Evolutionary conservation across 2,888 invertebrate genomes (phyloP), one percentile per base, ranked within the genome.

Genomic region (Eretmocerus hayati): DNA sequence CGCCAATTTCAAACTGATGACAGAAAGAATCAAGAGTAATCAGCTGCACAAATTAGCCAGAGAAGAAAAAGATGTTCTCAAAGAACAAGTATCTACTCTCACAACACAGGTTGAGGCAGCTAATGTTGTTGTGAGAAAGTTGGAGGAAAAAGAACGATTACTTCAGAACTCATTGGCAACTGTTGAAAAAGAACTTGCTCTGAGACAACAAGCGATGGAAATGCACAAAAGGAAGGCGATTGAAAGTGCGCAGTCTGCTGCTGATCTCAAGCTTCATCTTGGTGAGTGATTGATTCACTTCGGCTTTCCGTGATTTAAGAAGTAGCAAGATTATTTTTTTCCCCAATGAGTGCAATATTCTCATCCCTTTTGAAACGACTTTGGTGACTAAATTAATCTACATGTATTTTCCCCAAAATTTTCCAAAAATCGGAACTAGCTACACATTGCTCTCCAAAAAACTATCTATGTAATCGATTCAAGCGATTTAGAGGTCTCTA

Each of bases 1-100:
- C 67, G 95, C 96, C 4, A 97, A 99, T 73, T 95, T 99, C 72
- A 96, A 97, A 72, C 80, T 97, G 5, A 96, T 99, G 95, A 92
- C 94, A 0, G 97, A 97, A 72, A 74, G 94, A 46, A 94, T 95
- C 53, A 93, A 94, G 70, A 88, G 93, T 4, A 95, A 95, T 73
- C 95, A 96, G 63, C 80, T 95, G 60, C 92, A 94, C 67, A 96
- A 96, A 68, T 74, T 96, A 61, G 80, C 95, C 23, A 75, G 92
- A 5, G 97, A 97, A 67, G 96, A 97, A 72, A 93, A 95, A 65
- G 92, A 94, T 62, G 82, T 93, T 56, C 71, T 96, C 13, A 90
- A 90, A 59, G 94, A 95, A 67, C 68, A 83, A 78, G 84, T 87
- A 21, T 75, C 76, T 40, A 90, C 89, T 0, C 75, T 91, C 15